Evolutionary conservation across 2,888 invertebrate genomes (phyloP).

Genomic region (Hybos culiciformis): DNA sequence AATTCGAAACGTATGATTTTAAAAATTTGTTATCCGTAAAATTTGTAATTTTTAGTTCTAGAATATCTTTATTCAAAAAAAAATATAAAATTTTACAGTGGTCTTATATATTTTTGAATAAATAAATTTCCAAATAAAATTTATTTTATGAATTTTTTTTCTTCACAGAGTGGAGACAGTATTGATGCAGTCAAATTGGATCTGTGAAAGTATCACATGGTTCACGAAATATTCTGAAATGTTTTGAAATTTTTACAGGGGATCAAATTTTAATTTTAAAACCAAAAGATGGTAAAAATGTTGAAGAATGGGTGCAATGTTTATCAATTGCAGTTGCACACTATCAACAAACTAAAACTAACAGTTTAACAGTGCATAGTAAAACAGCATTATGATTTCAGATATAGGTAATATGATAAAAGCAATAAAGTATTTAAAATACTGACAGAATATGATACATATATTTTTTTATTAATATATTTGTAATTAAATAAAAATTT

Average conservation of each 20-base stretch:
- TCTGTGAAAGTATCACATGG: conserved; percentile 88
- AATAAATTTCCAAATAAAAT: background rate
- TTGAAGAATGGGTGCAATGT: conserved; percentile 93
- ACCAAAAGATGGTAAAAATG: conserved; percentile 87
- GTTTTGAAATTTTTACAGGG: conserved; percentile 92
- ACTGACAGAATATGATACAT: too few relatives aligned
- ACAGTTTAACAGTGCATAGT: conserved; percentile 37
- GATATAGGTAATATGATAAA: too few relatives aligned
- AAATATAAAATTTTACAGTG: too few relatives aligned
- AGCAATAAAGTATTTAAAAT: too few relatives aligned
- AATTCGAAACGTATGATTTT: too few relatives aligned
- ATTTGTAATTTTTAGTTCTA: too few relatives aligned
- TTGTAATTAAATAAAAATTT: too few relatives aligned
- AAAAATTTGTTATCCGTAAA: too few relatives aligned
- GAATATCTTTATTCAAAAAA: too few relatives aligned
- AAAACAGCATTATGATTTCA: too few relatives aligned
- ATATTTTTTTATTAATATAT: too few relatives aligned
- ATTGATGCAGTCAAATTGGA: conserved; percentile 88
- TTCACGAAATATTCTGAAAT: conserved; percentile 84
- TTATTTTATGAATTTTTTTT: background rate
- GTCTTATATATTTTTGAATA: background rate
- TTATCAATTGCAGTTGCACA: conserved; percentile 86
- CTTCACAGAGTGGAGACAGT: conserved; percentile 57
- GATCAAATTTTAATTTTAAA: conserved; percentile 86
- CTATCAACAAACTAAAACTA: conserved; percentile 36